A percentile compares a stretch with the other conserved stretches of the same genome.
These are phyloP conservation scores for Sitobion miscanthi DNA, from an alignment of 1,140 invertebrate species.

Conservation along the genomic window DNA sequence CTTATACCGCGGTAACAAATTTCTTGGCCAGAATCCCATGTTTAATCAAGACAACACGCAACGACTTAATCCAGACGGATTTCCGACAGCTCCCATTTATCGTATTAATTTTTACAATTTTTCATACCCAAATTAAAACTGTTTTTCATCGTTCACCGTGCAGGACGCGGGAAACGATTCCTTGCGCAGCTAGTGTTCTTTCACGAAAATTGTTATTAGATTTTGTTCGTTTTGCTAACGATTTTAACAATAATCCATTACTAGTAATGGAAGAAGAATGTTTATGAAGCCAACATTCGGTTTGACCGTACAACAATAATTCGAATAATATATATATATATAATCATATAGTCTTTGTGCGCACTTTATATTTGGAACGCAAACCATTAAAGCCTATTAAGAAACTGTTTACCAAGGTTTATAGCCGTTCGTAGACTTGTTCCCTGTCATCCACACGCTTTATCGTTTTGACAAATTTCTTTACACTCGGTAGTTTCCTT, in stretches of 20 bases:
- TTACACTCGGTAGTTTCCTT: not conserved
- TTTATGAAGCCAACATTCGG: not conserved
- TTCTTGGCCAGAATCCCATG: not conserved
- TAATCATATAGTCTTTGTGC: not conserved
- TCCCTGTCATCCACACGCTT: conserved; percentile 35
- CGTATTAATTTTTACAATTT: conserved; percentile 33
- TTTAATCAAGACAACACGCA: not conserved
- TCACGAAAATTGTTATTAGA: not conserved
- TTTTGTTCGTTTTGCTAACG: not conserved
- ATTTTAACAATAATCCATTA: not conserved
- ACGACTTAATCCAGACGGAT: conserved; percentile 2
- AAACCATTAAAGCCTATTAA: conserved; percentile 39
- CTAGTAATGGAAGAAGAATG: not conserved
- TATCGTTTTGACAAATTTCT: conserved; percentile 36
- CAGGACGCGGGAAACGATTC: not conserved
- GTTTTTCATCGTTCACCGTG: not conserved
- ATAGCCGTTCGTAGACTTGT: conserved; percentile 41
- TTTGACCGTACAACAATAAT: not conserved
- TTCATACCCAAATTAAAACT: not conserved
- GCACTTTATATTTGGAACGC: not conserved
- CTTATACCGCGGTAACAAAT: not conserved
- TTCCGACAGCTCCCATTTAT: not conserved
- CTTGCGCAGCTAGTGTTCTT: not conserved
- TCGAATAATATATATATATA: conserved; percentile 12
- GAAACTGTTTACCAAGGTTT: conserved; percentile 41